Percentiles rank a stretch among this genome's conserved stretches.
These are phyloP conservation scores for Hecatera dysodea DNA, from an alignment of 2,888 invertebrate genomes.

Conservation along the genomic window DNA sequence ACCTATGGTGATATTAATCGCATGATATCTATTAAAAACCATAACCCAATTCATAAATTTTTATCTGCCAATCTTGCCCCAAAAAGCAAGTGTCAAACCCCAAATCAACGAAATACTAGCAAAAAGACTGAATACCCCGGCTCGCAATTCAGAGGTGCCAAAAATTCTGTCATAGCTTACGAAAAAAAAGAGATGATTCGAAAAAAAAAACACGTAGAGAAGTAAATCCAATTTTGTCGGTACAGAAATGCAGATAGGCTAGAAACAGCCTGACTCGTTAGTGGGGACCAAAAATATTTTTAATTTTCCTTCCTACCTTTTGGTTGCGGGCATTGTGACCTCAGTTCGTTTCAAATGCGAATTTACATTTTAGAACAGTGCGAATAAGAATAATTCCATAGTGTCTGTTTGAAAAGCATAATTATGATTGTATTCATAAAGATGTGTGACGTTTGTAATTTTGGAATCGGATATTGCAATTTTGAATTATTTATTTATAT, in stretches of 20 bases:
- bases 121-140: background rate
- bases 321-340: slow-evolving; percentile 75
- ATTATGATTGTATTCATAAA: slow-evolving; percentile 15
- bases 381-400: slow-evolving; percentile 52
- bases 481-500: background rate
- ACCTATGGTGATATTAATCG: too few relatives aligned
- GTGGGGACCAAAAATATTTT: slow-evolving; percentile 73
- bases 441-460: slow-evolving; percentile 22
- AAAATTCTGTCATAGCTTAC: slow-evolving; percentile 53
- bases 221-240: slow-evolving; percentile 73
- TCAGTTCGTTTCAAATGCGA: slow-evolving; percentile 65
- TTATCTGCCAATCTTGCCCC: background rate
- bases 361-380: slow-evolving; percentile 63
- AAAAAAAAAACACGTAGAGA: slow-evolving; percentile 64
- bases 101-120: slow-evolving; percentile 33
- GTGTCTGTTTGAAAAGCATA: slow-evolving; percentile 39
- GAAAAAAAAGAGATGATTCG: slow-evolving; percentile 60
- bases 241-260: slow-evolving; percentile 73
- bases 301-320: slow-evolving; percentile 84
- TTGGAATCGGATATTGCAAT: background rate
- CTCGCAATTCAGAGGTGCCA: slow-evolving; percentile 36
- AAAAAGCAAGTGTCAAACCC: background rate
- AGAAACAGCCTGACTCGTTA: slow-evolving; percentile 70
- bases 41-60: background rate
- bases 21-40: too few relatives aligned